Base-by-base conservation (phyloP, 2,113 vertebrate species). In the Muscicapa adusta region DNA sequence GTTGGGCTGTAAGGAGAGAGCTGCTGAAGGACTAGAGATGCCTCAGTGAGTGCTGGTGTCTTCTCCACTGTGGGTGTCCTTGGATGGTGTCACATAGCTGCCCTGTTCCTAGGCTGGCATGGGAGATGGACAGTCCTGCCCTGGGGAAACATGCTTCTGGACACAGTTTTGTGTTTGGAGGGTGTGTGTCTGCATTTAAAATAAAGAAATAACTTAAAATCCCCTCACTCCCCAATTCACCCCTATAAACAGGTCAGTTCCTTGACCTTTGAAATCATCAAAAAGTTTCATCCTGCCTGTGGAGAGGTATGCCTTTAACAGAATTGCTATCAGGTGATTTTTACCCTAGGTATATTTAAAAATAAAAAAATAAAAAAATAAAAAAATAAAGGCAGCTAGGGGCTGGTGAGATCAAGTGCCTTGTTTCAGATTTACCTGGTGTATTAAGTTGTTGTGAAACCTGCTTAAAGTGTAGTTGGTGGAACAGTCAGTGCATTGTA, bases 61-160 rank as follows among this genome's bases (percentile, higher is more conserved):
- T 38, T 84, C 48, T 67, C 29, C 1, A 0, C 34, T 70, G 5
- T 7, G 18, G 29, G 9, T 16, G 11, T 51, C 2, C 33, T 33
- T 5, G 18, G 36, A 8, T 54, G 5, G 18, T 71, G 38, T 33
- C 14, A 7, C 2, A 20, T 6, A 34, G 29, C 45, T 56, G 24
- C 20, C 28, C 1, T 45, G 14, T 18, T 60, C 4, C 12, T 38
- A 9, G 36, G 57, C 24, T 63, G n/a, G 40, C 0, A 0, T 18
- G 31, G n/a, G 38, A 82, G 18, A 26, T 54, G 56, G 45, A 29
- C 12, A 22, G 14, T 36, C 8, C 40, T 85, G 40, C 12, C 18
- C 28, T 57, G 34, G n/a, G 45, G n/a, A 85, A 66, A 17, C n/a
- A 19, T 7, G 3, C 26, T 78, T 26, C 51, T 75, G 70, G 29